Percentiles rank a stretch among this genome's conserved stretches.
These are phyloP conservation scores for Portunus trituberculatus DNA, from an alignment of 1,140 invertebrate genomes.

Conservation along the genomic window DNA sequence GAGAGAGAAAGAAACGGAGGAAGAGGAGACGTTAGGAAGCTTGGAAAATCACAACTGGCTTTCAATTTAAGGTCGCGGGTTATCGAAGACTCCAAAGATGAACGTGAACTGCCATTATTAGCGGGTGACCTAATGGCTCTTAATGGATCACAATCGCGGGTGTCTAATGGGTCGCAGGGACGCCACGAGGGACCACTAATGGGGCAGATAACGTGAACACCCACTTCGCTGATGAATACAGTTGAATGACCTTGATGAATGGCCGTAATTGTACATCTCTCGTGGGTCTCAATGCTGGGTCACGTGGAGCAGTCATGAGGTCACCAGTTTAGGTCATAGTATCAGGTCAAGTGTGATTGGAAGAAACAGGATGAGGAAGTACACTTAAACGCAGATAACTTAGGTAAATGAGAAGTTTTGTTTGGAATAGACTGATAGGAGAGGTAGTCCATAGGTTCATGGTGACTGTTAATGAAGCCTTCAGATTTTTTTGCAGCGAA, in stretches of 20 bases:
- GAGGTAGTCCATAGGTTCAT: too few relatives aligned
- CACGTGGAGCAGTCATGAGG: neutral
- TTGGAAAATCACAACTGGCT: neutral
- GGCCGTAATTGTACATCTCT: neutral
- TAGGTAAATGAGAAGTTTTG: too few relatives aligned
- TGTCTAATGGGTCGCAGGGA: neutral
- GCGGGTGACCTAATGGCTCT: neutral
- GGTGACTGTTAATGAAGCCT: too few relatives aligned
- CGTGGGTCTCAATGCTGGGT: neutral
- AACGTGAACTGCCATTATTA: neutral
- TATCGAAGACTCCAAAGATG: neutral
- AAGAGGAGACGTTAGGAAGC: neutral
- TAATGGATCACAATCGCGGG: neutral
- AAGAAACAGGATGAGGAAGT: too few relatives aligned
- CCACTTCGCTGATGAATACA: neutral
- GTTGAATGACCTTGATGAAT: neutral
- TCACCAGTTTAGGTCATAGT: neutral
- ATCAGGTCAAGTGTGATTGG: too few relatives aligned
- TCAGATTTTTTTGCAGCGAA: too few relatives aligned
- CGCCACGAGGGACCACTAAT: neutral
- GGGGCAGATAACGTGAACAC: neutral
- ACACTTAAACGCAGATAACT: too few relatives aligned
- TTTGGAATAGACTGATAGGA: too few relatives aligned
- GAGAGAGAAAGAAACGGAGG: neutral
- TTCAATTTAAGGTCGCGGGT: neutral